phyloP scores from a whole-genome alignment of 1,140 invertebrate genomes.

The Propsilocerus akamusi region DNA sequence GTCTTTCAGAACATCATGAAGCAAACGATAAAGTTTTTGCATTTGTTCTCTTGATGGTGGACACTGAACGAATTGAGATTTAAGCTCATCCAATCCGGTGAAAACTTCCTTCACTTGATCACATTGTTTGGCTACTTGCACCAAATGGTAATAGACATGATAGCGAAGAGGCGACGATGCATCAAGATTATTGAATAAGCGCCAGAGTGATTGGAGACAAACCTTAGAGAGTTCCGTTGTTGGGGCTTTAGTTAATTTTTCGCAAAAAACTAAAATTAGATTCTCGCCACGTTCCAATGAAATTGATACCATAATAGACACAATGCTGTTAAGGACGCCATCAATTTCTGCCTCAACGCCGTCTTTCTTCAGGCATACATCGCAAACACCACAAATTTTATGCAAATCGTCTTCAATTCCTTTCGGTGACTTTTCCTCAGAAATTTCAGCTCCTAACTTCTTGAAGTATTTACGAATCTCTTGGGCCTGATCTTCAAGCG shows the following conservation, averaged over 20 bases:
- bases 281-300: conserved; percentile 75
- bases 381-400: conserved; percentile 86
- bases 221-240: conserved; percentile 60
- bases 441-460: conserved; percentile 77
- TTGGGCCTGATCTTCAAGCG: conserved; percentile 62
- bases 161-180: conserved; percentile 68
- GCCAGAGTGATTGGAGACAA: conserved; percentile 68
- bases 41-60: conserved; percentile 78
- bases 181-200: conserved; percentile 79
- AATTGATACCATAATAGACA: conserved; percentile 80
- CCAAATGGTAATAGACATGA: conserved; percentile 79
- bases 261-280: conserved; percentile 78
- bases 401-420: conserved; percentile 85
- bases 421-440: conserved; percentile 72
- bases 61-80: conserved; percentile 63
- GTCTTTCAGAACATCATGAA: conserved; percentile 70
- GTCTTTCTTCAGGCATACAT: conserved; percentile 69
- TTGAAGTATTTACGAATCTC: conserved; percentile 81
- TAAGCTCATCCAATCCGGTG: conserved; percentile 58
- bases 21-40: conserved; percentile 73
- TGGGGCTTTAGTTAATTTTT: conserved; percentile 83
- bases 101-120: conserved; percentile 70
- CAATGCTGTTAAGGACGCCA: conserved; percentile 73
- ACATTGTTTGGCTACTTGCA: conserved; percentile 71
- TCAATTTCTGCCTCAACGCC: conserved; percentile 62